phyloP scores from a whole-genome alignment of 2,113 vertebrate species.

The Poeciliopsis retropinna region DNA sequence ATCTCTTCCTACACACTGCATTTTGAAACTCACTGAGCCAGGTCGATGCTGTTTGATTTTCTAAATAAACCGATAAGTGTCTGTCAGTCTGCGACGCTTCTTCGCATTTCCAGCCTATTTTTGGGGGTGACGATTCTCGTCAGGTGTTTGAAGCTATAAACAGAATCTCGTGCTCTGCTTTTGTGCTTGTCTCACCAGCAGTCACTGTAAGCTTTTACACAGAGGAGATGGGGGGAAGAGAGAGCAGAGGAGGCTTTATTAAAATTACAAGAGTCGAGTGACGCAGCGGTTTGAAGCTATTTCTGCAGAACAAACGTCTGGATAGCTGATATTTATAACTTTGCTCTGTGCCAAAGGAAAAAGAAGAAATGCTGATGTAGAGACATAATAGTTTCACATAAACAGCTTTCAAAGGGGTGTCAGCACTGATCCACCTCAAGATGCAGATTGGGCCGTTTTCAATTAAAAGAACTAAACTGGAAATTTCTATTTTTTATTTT shows the following conservation, averaged over 20 bases:
- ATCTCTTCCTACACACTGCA: slow-evolving; percentile 78
- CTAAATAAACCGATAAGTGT: slow-evolving; percentile 79
- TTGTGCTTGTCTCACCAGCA: slow-evolving; percentile 9
- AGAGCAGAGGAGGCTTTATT: slow-evolving; percentile 14
- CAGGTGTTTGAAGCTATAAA: slow-evolving; percentile 29
- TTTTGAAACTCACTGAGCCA: slow-evolving; percentile 78
- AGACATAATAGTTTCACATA: not conserved
- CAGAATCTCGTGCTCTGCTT: not conserved
- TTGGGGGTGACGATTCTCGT: not conserved
- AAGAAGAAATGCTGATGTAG: slow-evolving; percentile 2
- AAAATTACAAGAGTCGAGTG: slow-evolving; percentile 43
- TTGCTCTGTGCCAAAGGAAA: not conserved
- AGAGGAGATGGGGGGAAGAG: slow-evolving; percentile 8
- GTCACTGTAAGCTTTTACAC: slow-evolving; percentile 6
- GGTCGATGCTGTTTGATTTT: slow-evolving; percentile 78
- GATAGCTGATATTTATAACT: not conserved
- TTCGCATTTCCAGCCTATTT: not conserved
- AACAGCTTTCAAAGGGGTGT: not conserved
- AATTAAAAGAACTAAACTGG: not conserved
- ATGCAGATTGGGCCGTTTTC: not conserved
- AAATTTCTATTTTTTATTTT: not conserved
- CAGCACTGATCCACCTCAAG: not conserved
- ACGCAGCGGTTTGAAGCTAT: slow-evolving; percentile 11
- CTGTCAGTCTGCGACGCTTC: slow-evolving; percentile 38
- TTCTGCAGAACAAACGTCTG: slow-evolving; percentile 10